These are phyloP conservation scores for Eumerus sabulonum DNA, from an alignment of 2,888 invertebrate genomes.

Conservation along the genomic window DNA sequence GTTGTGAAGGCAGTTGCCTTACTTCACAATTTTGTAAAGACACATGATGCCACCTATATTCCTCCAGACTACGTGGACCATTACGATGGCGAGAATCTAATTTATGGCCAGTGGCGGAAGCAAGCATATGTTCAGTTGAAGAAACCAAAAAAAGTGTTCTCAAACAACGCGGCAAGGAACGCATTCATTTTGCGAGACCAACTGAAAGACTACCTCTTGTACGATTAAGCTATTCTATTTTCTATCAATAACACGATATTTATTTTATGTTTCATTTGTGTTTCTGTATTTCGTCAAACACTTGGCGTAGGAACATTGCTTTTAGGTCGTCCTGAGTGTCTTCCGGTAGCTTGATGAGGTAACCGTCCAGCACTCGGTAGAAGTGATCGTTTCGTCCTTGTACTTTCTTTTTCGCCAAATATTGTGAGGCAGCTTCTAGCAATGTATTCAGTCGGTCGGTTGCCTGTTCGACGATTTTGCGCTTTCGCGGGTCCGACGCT, in stretches of 20 bases:
- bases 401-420: not conserved
- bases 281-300: not conserved
- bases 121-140: slow-evolving; percentile 27
- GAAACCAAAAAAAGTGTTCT: slow-evolving; percentile 31
- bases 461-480: not conserved
- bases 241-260: not conserved
- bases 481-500: too few species aligned
- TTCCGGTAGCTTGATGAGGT: not conserved
- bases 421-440: not conserved
- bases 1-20: slow-evolving; percentile 54
- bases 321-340: not conserved
- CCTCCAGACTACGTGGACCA: slow-evolving; percentile 44
- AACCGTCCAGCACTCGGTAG: not conserved
- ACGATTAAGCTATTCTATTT: not conserved
- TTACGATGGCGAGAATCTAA: slow-evolving; percentile 39
- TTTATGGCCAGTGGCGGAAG: slow-evolving; percentile 52
- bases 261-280: too few species aligned
- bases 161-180: slow-evolving; percentile 51
- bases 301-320: not conserved
- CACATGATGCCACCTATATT: slow-evolving; percentile 38
- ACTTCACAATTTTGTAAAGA: slow-evolving; percentile 60
- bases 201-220: slow-evolving; percentile 40
- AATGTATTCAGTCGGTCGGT: not conserved
- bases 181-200: slow-evolving; percentile 52
- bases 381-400: slow-evolving; percentile 2